Percentiles rank a stretch among this genome's conserved stretches.
These are phyloP conservation scores for Thinocorus orbignyianus DNA, from an alignment of 2,113 vertebrate genomes.

Conservation along the genomic window DNA sequence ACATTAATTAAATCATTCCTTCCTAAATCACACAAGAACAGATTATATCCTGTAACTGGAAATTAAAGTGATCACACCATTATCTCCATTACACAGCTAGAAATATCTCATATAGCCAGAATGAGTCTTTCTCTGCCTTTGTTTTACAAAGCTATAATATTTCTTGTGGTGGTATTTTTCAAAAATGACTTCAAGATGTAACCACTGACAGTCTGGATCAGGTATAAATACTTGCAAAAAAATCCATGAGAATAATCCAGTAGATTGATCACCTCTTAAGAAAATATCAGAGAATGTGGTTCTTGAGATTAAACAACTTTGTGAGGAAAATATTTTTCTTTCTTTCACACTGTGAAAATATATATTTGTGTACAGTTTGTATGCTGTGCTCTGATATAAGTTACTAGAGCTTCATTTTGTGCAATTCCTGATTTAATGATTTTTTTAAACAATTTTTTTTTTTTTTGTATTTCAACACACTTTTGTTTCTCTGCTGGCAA, in stretches of 20 bases:
- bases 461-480: not conserved
- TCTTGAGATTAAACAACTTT: not conserved
- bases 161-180: not conserved
- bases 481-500: not conserved
- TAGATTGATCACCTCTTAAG: not conserved
- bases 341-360: not conserved
- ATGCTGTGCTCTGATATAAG: not conserved
- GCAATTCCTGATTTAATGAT: rapidly evolving
- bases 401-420: not conserved
- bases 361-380: not conserved
- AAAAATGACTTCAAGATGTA: not conserved
- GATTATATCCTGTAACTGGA: rapidly evolving
- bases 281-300: not conserved
- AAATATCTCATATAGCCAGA: not conserved
- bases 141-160: not conserved
- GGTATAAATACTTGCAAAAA: not conserved
- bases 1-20: not conserved
- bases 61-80: not conserved
- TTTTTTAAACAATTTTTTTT: not conserved
- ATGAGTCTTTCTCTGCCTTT: not conserved
- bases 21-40: not conserved
- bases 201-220: not conserved
- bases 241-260: not conserved
- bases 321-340: not conserved
- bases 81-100: not conserved